These are phyloP conservation scores for Diploptera punctata DNA, from an alignment of 2,888 invertebrate genomes.

Conservation along the genomic window DNA sequence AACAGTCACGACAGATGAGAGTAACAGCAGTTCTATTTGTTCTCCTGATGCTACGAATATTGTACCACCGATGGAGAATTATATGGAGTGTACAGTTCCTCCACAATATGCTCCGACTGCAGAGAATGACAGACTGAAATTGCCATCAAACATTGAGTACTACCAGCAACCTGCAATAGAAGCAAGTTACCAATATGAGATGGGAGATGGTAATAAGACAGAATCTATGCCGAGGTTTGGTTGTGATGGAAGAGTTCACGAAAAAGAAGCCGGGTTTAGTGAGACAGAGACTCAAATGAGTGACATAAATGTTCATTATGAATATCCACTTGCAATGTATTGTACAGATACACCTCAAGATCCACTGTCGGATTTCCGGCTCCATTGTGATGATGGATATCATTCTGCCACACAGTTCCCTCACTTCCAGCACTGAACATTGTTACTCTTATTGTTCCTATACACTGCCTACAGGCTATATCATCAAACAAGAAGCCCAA, in stretches of 20 bases:
- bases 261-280: background rate
- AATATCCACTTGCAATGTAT: slow-evolving; percentile 2
- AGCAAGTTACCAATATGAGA: too few relatives aligned
- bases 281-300: background rate
- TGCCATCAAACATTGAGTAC: too few relatives aligned
- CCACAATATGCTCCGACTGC: too few relatives aligned
- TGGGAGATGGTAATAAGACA: too few relatives aligned
- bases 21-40: slow-evolving; percentile 38
- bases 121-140: too few relatives aligned
- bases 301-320: slow-evolving; percentile 3
- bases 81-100: too few relatives aligned
- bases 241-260: too few relatives aligned
- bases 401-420: slow-evolving; percentile 4
- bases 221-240: too few relatives aligned
- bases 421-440: slow-evolving; percentile 15
- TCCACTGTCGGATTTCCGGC: slow-evolving; percentile 8
- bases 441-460: background rate
- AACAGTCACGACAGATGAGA: slow-evolving; percentile 35
- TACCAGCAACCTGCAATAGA: too few relatives aligned
- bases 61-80: background rate
- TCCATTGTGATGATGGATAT: background rate
- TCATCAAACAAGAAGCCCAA: too few relatives aligned
- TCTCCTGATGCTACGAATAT: slow-evolving; percentile 30
- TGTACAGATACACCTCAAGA: background rate
- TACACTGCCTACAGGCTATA: background rate